Base-by-base conservation (phyloP, 1,140 invertebrate genomes). In the Drosophila willistoni region DNA sequence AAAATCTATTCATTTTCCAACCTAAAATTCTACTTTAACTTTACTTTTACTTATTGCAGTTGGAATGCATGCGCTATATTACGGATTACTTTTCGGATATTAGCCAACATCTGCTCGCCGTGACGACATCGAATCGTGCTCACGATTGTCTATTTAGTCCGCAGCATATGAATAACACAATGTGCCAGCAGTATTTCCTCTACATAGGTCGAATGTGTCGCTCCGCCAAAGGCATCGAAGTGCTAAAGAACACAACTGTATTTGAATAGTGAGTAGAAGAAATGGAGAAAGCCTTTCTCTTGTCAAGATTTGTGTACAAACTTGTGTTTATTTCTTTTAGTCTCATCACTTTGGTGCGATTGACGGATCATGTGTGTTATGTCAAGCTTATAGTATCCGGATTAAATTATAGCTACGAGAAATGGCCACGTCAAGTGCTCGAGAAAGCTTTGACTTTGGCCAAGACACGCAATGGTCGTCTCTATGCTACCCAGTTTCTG, bases 131-230 rank as follows among this genome's bases (percentile, higher is more conserved):
- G 13, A 94, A 94, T 79, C 95, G 96, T 67, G 96, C 96, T 0
- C 96, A 97, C 83, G 97, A 98, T 90, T 97, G 96, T 76, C 92
- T 98, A 0, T 96, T 99, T 71, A 98, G 97, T 92, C 97, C 97
- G 0, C 95, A 96, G 68, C 96, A 97, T 90, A 95, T 99, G 93
- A 94, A 95, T 59, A 97, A 95, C 73, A 98, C 97, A 5, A 96
- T 97, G 90, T 97, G 96, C 91, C 97, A 98, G 91, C 96, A 96
- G 92, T 99, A 99, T 93, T 99, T 99, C 91, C 93, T 99, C 2
- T 97, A 98, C 81, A 95, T 99, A 59, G 98, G 98, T 1, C 95
- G 96, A 72, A 93, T 99, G 64, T 97, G 96, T 69, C 95, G 95
- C 56, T 95, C 94, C n/a, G 93, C 93, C 42, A 94, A 94, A 57